A percentile compares a stretch with the other conserved stretches of the same genome.
phyloP scores from a whole-genome alignment of 2,113 vertebrate species.

The Electrona antarctica region DNA sequence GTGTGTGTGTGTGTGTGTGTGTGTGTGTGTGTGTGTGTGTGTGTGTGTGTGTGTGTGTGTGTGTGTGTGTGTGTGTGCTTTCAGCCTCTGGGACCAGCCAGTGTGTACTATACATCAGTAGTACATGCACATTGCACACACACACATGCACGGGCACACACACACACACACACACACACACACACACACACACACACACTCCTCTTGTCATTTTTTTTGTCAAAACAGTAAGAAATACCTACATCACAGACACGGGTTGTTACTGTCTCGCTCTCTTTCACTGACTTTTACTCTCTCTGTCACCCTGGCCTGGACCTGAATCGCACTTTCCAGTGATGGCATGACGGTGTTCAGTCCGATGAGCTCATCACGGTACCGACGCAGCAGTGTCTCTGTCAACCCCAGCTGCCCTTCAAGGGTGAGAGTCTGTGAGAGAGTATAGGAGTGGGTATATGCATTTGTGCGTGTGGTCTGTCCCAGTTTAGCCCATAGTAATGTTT shows the following conservation, averaged over 20 bases:
- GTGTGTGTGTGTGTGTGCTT: neutral
- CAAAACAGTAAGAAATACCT: too few relatives aligned
- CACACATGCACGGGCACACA: too few relatives aligned
- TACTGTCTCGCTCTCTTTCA: neutral
- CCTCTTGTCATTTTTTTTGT: too few relatives aligned
- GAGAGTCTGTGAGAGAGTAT: constrained; percentile 17
- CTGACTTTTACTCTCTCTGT: neutral
- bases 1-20: neutral
- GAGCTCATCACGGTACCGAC: constrained; percentile 72
- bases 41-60: neutral
- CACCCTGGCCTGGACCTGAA: neutral
- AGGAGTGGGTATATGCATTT: neutral
- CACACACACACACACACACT: too few relatives aligned
- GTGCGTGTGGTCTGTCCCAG: neutral
- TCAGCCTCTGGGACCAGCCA: too few relatives aligned
- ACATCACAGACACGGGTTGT: too few relatives aligned
- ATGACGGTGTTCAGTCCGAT: constrained; percentile 71
- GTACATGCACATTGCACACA: too few relatives aligned
- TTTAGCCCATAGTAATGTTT: neutral
- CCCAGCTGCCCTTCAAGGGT: constrained; percentile 79
- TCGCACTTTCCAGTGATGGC: constrained; percentile 66
- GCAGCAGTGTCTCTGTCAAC: constrained; percentile 83
- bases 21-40: neutral
- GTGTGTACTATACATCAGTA: too few relatives aligned
- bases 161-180: too few relatives aligned